A percentile compares a stretch with the other conserved stretches of the same genome.
These are phyloP conservation scores for Megaleporinus macrocephalus DNA, from an alignment of 2,113 vertebrate genomes.

Conservation along the genomic window DNA sequence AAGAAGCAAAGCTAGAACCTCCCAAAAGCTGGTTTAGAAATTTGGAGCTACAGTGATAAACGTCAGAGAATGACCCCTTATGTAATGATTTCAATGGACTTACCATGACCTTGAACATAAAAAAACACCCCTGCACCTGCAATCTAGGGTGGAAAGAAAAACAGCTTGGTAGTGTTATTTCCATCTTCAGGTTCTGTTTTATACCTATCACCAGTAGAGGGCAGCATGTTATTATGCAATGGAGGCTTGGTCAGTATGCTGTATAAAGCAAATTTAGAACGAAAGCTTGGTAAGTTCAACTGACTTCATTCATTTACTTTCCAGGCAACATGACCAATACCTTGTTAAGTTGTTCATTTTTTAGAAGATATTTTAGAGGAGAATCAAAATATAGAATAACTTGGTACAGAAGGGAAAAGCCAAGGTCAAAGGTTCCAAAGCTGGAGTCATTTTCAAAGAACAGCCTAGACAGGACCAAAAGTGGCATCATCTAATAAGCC, in stretches of 20 bases:
- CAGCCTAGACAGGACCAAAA: too few species aligned
- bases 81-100: constrained; percentile 4
- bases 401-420: too few species aligned
- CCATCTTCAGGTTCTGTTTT: not conserved
- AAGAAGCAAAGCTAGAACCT: not conserved
- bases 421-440: too few species aligned
- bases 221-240: constrained; percentile 4
- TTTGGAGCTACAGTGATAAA: not conserved
- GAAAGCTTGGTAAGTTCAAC: too few species aligned
- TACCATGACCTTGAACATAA: not conserved
- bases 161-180: not conserved
- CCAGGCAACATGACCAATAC: too few species aligned
- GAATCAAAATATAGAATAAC: too few species aligned
- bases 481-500: too few species aligned
- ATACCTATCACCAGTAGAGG: constrained; percentile 11
- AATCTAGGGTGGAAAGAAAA: not conserved
- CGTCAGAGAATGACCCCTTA: not conserved
- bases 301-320: too few species aligned
- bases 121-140: not conserved
- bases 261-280: too few species aligned
- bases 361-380: too few species aligned
- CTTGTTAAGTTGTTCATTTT: too few species aligned
- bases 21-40: not conserved
- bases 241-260: not conserved
- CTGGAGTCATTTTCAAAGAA: too few species aligned